These are phyloP conservation scores for Meloidogyne hapla DNA, from an alignment of 1,140 invertebrate genomes.

Conservation along the genomic window DNA sequence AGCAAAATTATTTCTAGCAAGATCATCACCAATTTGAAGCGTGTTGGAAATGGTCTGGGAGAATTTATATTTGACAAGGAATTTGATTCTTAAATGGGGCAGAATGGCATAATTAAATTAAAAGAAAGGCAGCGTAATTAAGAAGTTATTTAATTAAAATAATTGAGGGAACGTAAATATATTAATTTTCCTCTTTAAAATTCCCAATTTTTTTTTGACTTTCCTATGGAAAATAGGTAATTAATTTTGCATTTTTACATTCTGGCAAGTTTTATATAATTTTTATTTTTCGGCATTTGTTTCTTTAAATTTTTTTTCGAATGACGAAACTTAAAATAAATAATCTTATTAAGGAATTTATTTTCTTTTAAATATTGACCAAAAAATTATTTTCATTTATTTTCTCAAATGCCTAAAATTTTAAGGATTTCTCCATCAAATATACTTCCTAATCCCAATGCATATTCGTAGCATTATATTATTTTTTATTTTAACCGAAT, in stretches of 20 bases:
- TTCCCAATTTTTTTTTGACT: not conserved
- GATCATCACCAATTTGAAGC: constrained; percentile 70
- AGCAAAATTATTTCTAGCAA: constrained; percentile 53
- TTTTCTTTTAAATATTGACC: not conserved
- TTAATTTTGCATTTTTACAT: not conserved
- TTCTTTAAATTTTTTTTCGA: not conserved
- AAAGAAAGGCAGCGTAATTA: not conserved
- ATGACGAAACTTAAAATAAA: too few species aligned
- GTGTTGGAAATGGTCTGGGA: constrained; percentile 70
- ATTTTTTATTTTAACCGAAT: not conserved
- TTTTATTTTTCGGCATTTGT: not conserved
- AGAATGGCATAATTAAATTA: not conserved
- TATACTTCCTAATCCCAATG: too few species aligned
- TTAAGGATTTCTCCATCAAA: too few species aligned
- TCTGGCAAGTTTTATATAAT: not conserved
- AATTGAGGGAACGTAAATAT: not conserved
- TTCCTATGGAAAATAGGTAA: not conserved
- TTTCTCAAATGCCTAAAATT: not conserved
- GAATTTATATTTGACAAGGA: constrained; percentile 71
- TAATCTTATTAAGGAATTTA: too few species aligned
- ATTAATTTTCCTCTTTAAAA: not conserved
- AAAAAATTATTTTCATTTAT: too few species aligned
- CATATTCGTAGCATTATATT: not conserved
- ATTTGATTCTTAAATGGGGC: constrained; percentile 35
- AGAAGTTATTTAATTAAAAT: not conserved